A percentile compares a stretch with the other conserved stretches of the same genome.
Evolutionary conservation across 2,113 vertebrate genomes (phyloP).

Genomic region (Mirounga angustirostris): DNA sequence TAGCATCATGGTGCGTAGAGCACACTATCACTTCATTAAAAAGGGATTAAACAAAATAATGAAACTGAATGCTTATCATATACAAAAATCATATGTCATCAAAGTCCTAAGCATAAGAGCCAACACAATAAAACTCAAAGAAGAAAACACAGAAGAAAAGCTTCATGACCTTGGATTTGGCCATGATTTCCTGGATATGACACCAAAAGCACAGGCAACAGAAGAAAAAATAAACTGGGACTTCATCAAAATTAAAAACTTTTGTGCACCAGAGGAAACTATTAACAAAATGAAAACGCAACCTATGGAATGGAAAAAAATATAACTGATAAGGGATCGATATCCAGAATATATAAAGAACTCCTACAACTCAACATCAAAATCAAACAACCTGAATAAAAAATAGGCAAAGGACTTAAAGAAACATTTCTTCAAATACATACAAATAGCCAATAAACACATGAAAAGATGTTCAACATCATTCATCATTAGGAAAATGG

Average conservation of each 20-base stretch:
- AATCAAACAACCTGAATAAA: not conserved
- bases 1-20: not conserved
- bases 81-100: not conserved
- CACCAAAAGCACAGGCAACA: not conserved
- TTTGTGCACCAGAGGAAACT: not conserved
- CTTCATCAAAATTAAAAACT: not conserved
- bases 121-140: not conserved
- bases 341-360: not conserved
- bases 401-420: not conserved
- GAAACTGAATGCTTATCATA: not conserved
- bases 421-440: not conserved
- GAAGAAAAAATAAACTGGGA: not conserved
- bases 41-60: slow-evolving; percentile 9
- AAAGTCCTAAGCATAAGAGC: not conserved
- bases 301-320: not conserved
- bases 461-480: not conserved
- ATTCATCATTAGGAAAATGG: not conserved
- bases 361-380: not conserved
- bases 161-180: not conserved
- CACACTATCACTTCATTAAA: not conserved
- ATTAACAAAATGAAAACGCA: not conserved
- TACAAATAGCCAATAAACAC: not conserved
- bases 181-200: not conserved
- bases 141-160: not conserved
- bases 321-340: not conserved